Base-by-base conservation (phyloP, 2,797 vertebrate genomes). In the Buphagus erythrorhynchus region DNA sequence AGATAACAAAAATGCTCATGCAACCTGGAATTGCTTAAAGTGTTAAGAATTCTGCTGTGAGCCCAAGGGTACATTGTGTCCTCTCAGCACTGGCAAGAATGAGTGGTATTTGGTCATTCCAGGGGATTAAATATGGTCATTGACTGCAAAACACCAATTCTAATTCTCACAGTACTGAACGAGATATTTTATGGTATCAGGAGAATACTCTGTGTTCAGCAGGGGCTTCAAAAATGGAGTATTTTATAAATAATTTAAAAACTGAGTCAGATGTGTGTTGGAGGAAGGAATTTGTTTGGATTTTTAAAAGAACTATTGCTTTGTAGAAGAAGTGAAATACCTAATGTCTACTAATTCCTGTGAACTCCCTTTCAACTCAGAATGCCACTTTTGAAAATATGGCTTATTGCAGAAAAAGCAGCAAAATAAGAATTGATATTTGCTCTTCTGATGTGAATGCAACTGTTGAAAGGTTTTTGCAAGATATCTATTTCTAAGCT, bases 161-260 rank as follows among this genome's bases (percentile, higher is more conserved):
- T n/a, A 1, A 12, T 12, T 5, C 2, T 67, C 22, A 42, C 16
- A 75, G 5, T n/a, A 6, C 12, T 33, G 9, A 29, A 1, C 16
- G 4, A 13, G 35, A 0, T 18, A 4, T 43, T 19, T n/a, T n/a
- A 19, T 40, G 24, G 18, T 36, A 26, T 36, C 7, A 58, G 67
- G 35, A 58, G n/a, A 45, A 26, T 13, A 3, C 28, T 73, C 7
- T 51, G 18, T 54, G 26, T 76, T 79, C 33, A 75, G 9, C 38
- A 57, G 24, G 33, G 29, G 3, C 59, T 84, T 62, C 62, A 65
- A 25, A 91, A 68, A 25, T 15, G 16, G 3, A 16, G 51, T 9
- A 10, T 42, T 54, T 76, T 83, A 52, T 54, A 66, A 43, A 67
- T 35, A 59, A 36, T 91, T 38, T 20, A 29, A 65, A 72, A 29